Evolutionary conservation across 2,888 invertebrate genomes (phyloP).

Genomic region (Sipha maydis): DNA sequence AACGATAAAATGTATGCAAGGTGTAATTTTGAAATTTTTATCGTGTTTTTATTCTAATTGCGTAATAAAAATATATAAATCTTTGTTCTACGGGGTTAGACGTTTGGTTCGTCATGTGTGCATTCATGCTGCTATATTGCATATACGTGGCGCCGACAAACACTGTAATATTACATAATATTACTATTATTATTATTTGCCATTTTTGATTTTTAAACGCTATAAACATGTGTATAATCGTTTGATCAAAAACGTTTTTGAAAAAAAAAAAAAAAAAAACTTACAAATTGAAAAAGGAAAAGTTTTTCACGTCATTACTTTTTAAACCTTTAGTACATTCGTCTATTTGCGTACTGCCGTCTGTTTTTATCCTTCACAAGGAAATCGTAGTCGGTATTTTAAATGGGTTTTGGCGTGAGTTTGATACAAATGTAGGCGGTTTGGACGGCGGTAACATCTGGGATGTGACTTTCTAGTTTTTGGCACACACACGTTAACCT

Average conservation of each 20-base stretch:
- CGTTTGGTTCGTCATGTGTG: not conserved
- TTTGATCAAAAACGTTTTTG: not conserved
- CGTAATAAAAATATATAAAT: not conserved
- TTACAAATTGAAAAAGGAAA: not conserved
- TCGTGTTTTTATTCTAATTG: not conserved
- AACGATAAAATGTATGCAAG: not conserved
- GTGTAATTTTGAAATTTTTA: not conserved
- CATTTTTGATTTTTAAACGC: not conserved
- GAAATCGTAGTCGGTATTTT: constrained; percentile 42
- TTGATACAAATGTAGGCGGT: constrained; percentile 44
- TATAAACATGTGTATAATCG: not conserved
- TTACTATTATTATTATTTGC: not conserved
- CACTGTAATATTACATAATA: not conserved
- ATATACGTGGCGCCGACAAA: constrained; percentile 35
- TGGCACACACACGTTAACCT: constrained; percentile 52
- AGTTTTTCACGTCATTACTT: not conserved
- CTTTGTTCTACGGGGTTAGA: constrained; percentile 3
- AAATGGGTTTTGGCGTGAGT: constrained; percentile 55
- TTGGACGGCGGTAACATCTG: constrained; percentile 34
- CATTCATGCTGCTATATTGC: constrained; percentile 47
- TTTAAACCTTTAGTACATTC: not conserved
- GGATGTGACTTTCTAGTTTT: constrained; percentile 48
- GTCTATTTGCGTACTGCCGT: constrained; percentile 38
- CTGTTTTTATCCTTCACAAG: constrained; percentile 49
- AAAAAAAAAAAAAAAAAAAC: not conserved